Percentiles rank a stretch among this genome's conserved stretches.
Evolutionary conservation across 2,888 invertebrate genomes (phyloP).

Genomic region (Rhabditophanes sp.): DNA sequence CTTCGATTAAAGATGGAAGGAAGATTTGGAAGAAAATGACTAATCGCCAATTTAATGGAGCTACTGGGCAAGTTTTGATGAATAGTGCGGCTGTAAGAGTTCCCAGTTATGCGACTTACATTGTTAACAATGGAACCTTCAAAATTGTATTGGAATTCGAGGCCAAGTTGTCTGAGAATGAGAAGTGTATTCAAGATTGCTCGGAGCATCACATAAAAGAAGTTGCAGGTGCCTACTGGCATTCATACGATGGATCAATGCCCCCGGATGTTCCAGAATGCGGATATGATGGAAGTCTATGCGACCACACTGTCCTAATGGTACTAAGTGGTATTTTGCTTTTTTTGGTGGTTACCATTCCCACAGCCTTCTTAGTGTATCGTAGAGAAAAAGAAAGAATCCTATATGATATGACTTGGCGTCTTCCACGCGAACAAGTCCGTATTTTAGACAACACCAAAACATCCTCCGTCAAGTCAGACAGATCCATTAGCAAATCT

Average conservation of each 20-base stretch:
- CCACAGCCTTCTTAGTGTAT: slow-evolving; percentile 34
- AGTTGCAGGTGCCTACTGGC: slow-evolving; percentile 23
- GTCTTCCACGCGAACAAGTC: slow-evolving; percentile 32
- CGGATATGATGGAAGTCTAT: slow-evolving; percentile 30
- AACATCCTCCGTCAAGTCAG: slow-evolving; percentile 28
- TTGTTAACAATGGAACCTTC: slow-evolving; percentile 30
- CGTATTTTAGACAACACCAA: slow-evolving; percentile 14
- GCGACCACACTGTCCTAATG: slow-evolving; percentile 33
- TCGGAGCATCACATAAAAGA: slow-evolving; percentile 31
- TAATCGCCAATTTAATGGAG: slow-evolving; percentile 18
- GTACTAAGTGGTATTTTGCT: slow-evolving; percentile 16
- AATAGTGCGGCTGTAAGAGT: slow-evolving; percentile 41
- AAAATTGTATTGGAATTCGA: slow-evolving; percentile 39
- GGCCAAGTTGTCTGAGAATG: slow-evolving; percentile 28
- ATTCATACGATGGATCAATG: slow-evolving; percentile 22
- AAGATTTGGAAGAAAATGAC: not conserved
- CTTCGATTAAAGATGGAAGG: slow-evolving; percentile 5
- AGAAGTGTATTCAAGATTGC: slow-evolving; percentile 30
- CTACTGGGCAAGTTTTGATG: slow-evolving; percentile 40
- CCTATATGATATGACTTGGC: slow-evolving; percentile 36
- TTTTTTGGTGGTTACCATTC: slow-evolving; percentile 19
- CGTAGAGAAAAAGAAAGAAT: slow-evolving; percentile 24
- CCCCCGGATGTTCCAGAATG: slow-evolving; percentile 34
- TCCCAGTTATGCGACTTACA: slow-evolving; percentile 39
- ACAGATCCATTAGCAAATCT: slow-evolving; percentile 30